These are phyloP conservation scores for Montipora cactus DNA, from an alignment of 64 coral and sea anemone genomes.

Conservation along the genomic window DNA sequence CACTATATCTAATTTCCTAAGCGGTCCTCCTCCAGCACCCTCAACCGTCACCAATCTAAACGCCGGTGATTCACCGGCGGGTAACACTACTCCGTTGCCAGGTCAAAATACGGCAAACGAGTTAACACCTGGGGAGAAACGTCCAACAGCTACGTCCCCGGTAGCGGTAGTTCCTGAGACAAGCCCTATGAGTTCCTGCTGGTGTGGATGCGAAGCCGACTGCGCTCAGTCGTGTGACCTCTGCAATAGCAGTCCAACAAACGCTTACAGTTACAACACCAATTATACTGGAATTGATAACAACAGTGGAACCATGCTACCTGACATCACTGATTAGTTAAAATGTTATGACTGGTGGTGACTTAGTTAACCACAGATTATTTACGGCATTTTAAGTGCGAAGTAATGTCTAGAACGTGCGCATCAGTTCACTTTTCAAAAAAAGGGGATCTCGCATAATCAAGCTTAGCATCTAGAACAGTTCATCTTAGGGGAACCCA, in stretches of 20 bases:
- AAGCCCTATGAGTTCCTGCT: constrained; percentile 16
- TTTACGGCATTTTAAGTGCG: no score
- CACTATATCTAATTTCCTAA: constrained; percentile 33
- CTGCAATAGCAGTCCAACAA: not conserved
- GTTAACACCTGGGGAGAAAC: not conserved
- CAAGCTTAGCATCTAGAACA: no score
- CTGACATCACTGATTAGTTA: not conserved
- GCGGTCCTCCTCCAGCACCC: not conserved
- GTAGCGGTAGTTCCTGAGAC: not conserved
- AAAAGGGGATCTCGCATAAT: no score
- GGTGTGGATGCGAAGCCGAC: constrained; percentile 29
- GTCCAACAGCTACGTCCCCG: not conserved
- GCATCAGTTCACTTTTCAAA: no score
- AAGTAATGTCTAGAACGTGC: no score
- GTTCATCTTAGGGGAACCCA: no score
- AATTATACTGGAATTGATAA: not conserved
- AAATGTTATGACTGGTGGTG: no score
- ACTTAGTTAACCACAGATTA: no score
- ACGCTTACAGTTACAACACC: not conserved
- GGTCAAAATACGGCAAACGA: not conserved
- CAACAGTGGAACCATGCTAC: not conserved
- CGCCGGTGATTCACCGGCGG: not conserved
- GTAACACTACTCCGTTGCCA: not conserved
- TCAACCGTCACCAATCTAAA: not conserved
- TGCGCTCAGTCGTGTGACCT: constrained; percentile 16